Base-by-base conservation (phyloP, 2,113 vertebrate genomes). In the Ardeotis arabs region DNA sequence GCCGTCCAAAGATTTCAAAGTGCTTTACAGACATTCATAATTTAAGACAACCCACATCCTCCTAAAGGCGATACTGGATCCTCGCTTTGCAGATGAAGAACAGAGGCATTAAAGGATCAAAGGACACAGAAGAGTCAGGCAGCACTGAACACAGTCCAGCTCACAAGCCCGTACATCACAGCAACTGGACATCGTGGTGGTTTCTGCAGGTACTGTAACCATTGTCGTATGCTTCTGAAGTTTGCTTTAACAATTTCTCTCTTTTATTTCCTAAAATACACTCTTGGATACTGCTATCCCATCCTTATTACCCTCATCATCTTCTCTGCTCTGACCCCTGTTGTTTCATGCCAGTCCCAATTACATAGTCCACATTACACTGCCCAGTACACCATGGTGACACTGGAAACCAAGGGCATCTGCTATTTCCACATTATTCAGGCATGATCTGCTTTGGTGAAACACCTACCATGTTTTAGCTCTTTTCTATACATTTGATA, bases 1-100 rank as follows among this genome's bases (percentile, higher is more conserved):
- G 74, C 47, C 75, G 60, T 19, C 17, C 55, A 49, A 59, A 75
- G 64, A 83, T 45, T 88, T 81, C 82, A 63, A 91, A 95, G 81
- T 81, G 90, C 76, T 96, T 87, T 81, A 67, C 49, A 59, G 78
- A 87, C 87, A 84, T 94, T 67, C 68, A 86, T 88, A 83, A 88
- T 81, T 94, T 88, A 93, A 84, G 44, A 55, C 86, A 84, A 88
- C n/a, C 50, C 63, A 88, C 59, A 70, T 90, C 87, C 56, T 74
- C 47, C 68, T 90, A 58, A 74, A 93, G 45, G 80, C 29, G 13
- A 94, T 20, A 49, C 47, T 45, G 44, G 78, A 52, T 81, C 90
- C 59, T 77, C 17, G 10, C 52, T 91, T 89, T 59, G 70, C 59
- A 92, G 68, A 44, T 44, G 50, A 75, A 75, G 83, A 96, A 83